These are phyloP conservation scores for Hanleya hanleyi DNA, from an alignment of 2,888 invertebrate species.

Conservation along the genomic window DNA sequence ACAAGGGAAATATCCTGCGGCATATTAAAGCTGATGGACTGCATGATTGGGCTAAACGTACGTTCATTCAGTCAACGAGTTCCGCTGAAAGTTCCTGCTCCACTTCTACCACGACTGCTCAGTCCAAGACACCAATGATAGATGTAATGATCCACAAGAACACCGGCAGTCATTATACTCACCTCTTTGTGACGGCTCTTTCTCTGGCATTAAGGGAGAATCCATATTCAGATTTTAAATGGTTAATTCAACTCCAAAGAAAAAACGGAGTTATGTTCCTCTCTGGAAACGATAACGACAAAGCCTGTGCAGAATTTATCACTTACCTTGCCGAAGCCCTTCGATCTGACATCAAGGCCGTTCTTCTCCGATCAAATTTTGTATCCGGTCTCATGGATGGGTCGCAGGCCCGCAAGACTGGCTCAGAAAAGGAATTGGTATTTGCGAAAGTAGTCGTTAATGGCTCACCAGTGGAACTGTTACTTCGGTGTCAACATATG, in stretches of 20 bases:
- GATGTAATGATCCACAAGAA: neutral
- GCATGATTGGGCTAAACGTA: neutral
- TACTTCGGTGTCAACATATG: slow-evolving; percentile 4
- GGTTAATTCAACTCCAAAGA: slow-evolving; percentile 1
- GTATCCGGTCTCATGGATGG: slow-evolving; percentile 12
- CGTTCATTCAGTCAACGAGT: neutral
- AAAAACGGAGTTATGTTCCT: slow-evolving; percentile 10
- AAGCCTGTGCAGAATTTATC: slow-evolving; percentile 6
- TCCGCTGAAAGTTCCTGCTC: neutral
- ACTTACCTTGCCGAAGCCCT: slow-evolving; percentile 3
- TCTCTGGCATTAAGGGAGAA: neutral
- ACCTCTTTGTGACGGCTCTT: neutral
- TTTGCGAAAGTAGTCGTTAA: slow-evolving; percentile 14
- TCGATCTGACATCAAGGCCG: neutral
- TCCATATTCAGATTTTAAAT: neutral
- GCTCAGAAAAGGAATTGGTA: slow-evolving; percentile 13
- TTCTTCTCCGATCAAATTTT: slow-evolving; percentile 3
- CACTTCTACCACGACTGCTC: neutral
- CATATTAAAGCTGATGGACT: neutral
- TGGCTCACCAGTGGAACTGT: slow-evolving; percentile 5
- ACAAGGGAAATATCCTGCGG: neutral
- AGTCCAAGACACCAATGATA: neutral
- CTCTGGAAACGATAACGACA: slow-evolving; percentile 11
- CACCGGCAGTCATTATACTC: neutral
- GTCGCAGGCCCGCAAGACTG: slow-evolving; percentile 14